These are phyloP conservation scores for Gastracanthus pulcherrimus DNA, from an alignment of 2,888 invertebrate genomes.

Conservation along the genomic window DNA sequence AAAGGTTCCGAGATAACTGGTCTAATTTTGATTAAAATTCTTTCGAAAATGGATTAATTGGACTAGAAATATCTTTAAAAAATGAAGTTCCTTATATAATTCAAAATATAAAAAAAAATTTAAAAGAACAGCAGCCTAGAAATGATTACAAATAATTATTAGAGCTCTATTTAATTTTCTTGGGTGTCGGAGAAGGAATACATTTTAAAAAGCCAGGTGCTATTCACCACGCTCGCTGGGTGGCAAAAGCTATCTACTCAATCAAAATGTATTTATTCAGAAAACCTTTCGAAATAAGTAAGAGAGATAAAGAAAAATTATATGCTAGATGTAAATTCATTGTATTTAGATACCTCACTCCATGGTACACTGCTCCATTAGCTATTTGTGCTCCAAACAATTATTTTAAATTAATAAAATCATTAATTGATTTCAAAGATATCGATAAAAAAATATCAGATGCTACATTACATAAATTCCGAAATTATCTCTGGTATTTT, in stretches of 20 bases:
- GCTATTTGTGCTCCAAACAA: slow-evolving; percentile 16
- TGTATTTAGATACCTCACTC: slow-evolving; percentile 57
- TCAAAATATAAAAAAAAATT: slow-evolving; percentile 10
- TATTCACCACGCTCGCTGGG: slow-evolving; percentile 64
- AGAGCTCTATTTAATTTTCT: slow-evolving; percentile 61
- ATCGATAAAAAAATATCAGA: slow-evolving; percentile 22
- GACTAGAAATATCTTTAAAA: not conserved
- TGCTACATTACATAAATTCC: not conserved
- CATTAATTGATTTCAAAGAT: slow-evolving; percentile 43
- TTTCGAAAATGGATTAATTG: too few relatives aligned
- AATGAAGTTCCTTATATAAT: slow-evolving; percentile 10
- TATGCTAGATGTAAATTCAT: slow-evolving; percentile 59
- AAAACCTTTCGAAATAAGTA: too few relatives aligned
- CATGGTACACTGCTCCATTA: too few relatives aligned
- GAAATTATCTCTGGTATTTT: slow-evolving; percentile 5
- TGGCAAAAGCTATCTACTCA: too few relatives aligned
- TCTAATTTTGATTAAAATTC: slow-evolving; percentile 29
- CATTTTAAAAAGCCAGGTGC: slow-evolving; percentile 60
- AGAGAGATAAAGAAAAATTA: too few relatives aligned
- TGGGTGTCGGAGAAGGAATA: slow-evolving; percentile 43
- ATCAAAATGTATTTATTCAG: too few relatives aligned
- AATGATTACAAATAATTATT: slow-evolving; percentile 64
- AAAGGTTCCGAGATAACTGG: slow-evolving; percentile 56
- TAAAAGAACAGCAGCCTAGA: slow-evolving; percentile 45
- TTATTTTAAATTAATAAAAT: slow-evolving; percentile 55